Percentiles rank a stretch among this genome's conserved stretches.
phyloP scores from a whole-genome alignment of 2,888 invertebrate genomes.

The Drosophila neoperkinsi region DNA sequence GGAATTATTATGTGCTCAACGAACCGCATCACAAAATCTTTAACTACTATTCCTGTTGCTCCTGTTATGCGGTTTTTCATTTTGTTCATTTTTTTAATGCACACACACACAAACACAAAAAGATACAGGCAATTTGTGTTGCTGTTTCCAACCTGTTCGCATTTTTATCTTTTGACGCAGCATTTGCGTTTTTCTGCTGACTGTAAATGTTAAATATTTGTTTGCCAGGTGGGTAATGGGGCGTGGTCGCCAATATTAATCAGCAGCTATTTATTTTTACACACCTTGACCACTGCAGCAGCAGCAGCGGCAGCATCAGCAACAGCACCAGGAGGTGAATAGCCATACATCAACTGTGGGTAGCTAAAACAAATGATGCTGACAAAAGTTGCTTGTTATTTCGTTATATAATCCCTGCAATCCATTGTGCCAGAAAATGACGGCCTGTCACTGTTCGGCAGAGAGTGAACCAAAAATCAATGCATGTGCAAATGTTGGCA shows the following conservation, averaged over 20 bases:
- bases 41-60: constrained; percentile 43
- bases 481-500: constrained; percentile 58
- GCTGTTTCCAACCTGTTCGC: constrained; percentile 59
- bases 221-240: constrained; percentile 55
- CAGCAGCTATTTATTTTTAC: constrained; percentile 48
- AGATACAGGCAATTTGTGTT: constrained; percentile 27
- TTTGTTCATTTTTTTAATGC: constrained; percentile 55
- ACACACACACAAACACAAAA: neutral
- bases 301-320: neutral
- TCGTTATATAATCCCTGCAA: constrained; percentile 39
- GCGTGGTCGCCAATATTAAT: constrained; percentile 58
- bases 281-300: constrained; percentile 8
- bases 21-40: constrained; percentile 75
- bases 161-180: constrained; percentile 61
- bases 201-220: constrained; percentile 56
- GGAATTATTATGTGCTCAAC: constrained; percentile 80
- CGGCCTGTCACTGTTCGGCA: constrained; percentile 24
- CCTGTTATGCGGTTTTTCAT: constrained; percentile 40
- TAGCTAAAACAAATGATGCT: constrained; percentile 44
- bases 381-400: constrained; percentile 52
- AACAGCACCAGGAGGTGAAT: neutral
- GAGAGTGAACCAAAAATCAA: constrained; percentile 25
- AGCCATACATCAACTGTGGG: constrained; percentile 38
- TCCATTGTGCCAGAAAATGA: constrained; percentile 38
- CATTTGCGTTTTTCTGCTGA: constrained; percentile 51